Conservation (phyloP, 2,797 vertebrate species). For the Crenichthys baileyi region DNA sequence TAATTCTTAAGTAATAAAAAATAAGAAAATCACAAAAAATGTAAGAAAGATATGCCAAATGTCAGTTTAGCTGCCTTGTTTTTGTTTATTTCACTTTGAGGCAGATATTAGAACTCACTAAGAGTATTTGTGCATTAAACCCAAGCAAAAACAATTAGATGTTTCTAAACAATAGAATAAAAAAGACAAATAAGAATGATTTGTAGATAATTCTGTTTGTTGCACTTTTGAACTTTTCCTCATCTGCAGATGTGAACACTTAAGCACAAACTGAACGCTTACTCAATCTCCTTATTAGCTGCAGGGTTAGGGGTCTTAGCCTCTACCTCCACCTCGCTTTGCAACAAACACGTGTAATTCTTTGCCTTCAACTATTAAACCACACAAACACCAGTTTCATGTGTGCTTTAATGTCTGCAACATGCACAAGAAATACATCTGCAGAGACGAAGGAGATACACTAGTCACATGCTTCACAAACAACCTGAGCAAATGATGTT, state of each 20-base stretch:
- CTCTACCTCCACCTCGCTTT: slow-evolving; percentile 46
- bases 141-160: slow-evolving; percentile 1
- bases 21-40: slow-evolving; percentile 23
- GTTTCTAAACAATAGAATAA: neutral
- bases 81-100: slow-evolving; percentile 39
- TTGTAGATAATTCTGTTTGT: slow-evolving; percentile 23
- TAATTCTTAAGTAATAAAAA: slow-evolving; percentile 14
- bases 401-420: slow-evolving; percentile 44
- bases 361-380: slow-evolving; percentile 48
- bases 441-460: slow-evolving; percentile 16
- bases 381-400: slow-evolving; percentile 55
- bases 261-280: slow-evolving; percentile 11
- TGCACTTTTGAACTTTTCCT: slow-evolving; percentile 40
- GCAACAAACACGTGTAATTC: slow-evolving; percentile 35
- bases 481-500: neutral
- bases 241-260: slow-evolving; percentile 36
- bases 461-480: slow-evolving; percentile 37
- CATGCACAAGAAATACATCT: slow-evolving; percentile 24
- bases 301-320: slow-evolving; percentile 47
- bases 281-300: slow-evolving; percentile 21
- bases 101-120: neutral
- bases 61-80: slow-evolving; percentile 3
- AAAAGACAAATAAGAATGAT: slow-evolving; percentile 21
- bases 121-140: neutral
- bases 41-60: neutral